A percentile compares a stretch with the other conserved stretches of the same genome.
These are phyloP conservation scores for Mizuhopecten yessoensis DNA, from an alignment of 1,140 invertebrate genomes.

Conservation along the genomic window DNA sequence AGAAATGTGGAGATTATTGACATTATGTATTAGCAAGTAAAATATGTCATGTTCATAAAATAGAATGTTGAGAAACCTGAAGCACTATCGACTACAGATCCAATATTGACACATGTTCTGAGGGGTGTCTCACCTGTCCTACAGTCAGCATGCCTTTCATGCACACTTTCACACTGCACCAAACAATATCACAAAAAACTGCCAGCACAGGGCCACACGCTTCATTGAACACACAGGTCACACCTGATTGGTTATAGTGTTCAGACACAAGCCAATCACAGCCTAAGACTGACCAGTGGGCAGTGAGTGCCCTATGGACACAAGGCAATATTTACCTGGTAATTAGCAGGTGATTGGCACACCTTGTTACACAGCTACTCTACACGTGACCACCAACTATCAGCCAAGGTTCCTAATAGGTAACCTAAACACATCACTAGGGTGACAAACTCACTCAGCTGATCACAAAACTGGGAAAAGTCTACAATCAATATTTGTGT, in stretches of 20 bases:
- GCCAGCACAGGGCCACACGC: neutral
- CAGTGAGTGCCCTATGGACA: constrained; percentile 36
- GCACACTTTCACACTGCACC: neutral
- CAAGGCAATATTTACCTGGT: neutral
- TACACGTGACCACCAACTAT: neutral
- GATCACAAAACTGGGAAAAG: neutral
- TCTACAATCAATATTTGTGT: neutral
- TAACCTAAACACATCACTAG: neutral
- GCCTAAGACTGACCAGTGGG: neutral
- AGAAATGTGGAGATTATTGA: constrained; percentile 29
- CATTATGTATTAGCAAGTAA: neutral
- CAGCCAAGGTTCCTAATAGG: neutral
- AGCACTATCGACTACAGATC: neutral
- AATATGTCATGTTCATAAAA: neutral
- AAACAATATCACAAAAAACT: neutral
- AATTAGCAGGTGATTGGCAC: constrained; percentile 23
- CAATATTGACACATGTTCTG: neutral
- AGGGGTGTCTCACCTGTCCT: neutral
- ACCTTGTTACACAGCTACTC: neutral
- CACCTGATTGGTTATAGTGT: neutral
- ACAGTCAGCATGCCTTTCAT: constrained; percentile 8
- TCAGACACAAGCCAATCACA: neutral
- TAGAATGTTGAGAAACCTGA: neutral
- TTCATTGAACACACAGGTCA: constrained; percentile 31
- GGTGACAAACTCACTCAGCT: neutral